These are phyloP conservation scores for Ambastaia sidthimunki DNA, from an alignment of 2,797 vertebrate species.

Conservation along the genomic window DNA sequence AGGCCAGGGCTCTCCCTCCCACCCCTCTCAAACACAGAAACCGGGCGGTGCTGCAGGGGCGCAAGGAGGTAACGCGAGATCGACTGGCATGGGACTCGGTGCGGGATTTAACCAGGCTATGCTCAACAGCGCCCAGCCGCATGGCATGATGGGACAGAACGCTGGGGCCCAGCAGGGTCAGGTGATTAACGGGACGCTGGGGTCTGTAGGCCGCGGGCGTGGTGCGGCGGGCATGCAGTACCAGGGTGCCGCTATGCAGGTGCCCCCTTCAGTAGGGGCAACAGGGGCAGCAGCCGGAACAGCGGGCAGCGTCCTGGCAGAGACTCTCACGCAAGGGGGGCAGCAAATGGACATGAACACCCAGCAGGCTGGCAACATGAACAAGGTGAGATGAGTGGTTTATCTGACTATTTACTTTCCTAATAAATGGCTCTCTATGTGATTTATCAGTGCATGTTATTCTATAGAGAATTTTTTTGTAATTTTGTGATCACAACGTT, in stretches of 20 bases:
- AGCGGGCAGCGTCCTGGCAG: constrained; percentile 87
- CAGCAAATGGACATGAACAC: constrained; percentile 87
- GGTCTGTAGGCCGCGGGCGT: constrained; percentile 87
- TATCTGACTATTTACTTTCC: not conserved
- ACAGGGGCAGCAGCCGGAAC: constrained; percentile 75
- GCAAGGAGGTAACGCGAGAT: constrained; percentile 78
- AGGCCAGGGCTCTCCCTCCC: constrained; percentile 84
- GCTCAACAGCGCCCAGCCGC: constrained; percentile 89
- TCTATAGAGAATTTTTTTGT: too few species aligned
- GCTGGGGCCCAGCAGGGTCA: constrained; percentile 85
- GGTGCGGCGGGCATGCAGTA: constrained; percentile 88
- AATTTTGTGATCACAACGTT: too few species aligned
- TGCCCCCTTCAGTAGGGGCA: constrained; percentile 62
- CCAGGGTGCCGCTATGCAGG: constrained; percentile 82
- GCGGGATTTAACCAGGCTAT: constrained; percentile 89
- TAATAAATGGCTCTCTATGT: too few species aligned
- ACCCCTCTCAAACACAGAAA: constrained; percentile 89
- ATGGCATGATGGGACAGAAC: constrained; percentile 85
- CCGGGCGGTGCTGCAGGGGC: constrained; percentile 83
- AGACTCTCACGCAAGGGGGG: constrained; percentile 91
- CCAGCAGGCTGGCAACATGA: constrained; percentile 89
- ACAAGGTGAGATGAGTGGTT: constrained; percentile 84
- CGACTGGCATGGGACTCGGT: constrained; percentile 87
- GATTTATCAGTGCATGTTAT: too few species aligned
- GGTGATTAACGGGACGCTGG: constrained; percentile 94